Base-by-base conservation (phyloP, 2,113 vertebrate species). In the Stigmatopora argus region DNA sequence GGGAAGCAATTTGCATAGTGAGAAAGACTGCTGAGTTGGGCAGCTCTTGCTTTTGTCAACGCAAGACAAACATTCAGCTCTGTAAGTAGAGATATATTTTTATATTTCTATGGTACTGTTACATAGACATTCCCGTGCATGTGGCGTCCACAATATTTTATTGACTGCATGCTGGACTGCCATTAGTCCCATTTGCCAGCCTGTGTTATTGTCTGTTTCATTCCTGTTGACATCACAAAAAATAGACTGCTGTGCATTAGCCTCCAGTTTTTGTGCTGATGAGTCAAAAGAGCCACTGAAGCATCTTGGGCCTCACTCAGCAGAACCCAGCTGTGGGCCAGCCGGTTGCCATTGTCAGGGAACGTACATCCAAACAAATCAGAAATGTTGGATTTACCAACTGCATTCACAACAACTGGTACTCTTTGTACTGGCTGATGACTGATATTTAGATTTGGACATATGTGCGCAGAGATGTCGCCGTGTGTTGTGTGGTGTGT, bases 1-100 rank as follows among this genome's bases (percentile, higher is more conserved):
- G 52, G 23, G 70, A 65, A 67, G 38, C 55, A 75, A 69, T 69
- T 69, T 77, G 73, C 80, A 74, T 47, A 70, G 79, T 80, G 77
- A 77, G 78, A 68, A 80, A 19, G 78, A 73, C 78, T 82, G 71
- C 83, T 80, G 66, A 56, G 53, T 74, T 78, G 81, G 85, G 83
- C 86, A 83, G 83, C 82, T 68, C 77, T 69, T 49, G 31, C 58
- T 44, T 52, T 55, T 62, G 72, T 67, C 26, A 26, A 52, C 48
- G 52, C 72, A 78, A 45, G 67, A 70, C 41, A 7, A 56, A 58
- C 6, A 38, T 21, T 23, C 48, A 34, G 17, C 18, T 51, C 18
- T 68, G 87, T 83, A 75, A 88, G 87, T 83, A 80, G 47, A 65
- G 34, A 34, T 69, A 73, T 47, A 21, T 26, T 3, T 2, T 31